Percentiles rank a stretch among this genome's conserved stretches.
Conservation (phyloP, 2,888 invertebrate species). For the Cantharis lateralis region DNA sequence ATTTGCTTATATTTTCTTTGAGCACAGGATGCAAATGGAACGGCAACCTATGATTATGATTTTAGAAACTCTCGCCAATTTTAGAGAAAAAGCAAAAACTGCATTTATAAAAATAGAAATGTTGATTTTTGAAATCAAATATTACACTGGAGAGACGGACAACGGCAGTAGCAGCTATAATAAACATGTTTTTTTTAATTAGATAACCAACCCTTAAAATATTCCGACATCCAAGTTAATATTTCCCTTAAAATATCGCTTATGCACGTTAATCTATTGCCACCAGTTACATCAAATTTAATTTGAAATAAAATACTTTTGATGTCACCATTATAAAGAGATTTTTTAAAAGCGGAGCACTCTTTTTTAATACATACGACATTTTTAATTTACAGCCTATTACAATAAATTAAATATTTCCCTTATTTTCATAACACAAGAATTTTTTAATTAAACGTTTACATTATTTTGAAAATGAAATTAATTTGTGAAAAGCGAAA, state of each 20-base stretch:
- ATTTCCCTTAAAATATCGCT: neutral
- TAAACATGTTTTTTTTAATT: neutral
- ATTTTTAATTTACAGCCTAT: neutral
- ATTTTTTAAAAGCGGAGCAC: neutral
- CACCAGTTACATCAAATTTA: slow-evolving; percentile 18
- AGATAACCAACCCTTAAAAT: neutral
- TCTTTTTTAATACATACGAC: neutral
- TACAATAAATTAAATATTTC: neutral
- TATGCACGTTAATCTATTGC: slow-evolving; percentile 14
- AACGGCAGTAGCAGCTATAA: neutral
- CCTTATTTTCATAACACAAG: neutral
- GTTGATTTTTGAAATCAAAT: no score
- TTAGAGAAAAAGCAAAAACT: no score
- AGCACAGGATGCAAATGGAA: no score
- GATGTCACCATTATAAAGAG: neutral
- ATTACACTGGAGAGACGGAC: no score
- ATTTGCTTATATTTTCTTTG: no score
- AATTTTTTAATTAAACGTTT: neutral
- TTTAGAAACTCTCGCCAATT: no score
- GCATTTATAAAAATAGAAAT: no score
- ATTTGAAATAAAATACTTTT: slow-evolving; percentile 19
- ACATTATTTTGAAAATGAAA: neutral
- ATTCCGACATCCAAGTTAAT: neutral
- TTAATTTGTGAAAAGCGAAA: neutral
- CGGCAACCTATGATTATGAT: no score